Conservation (phyloP, 1,140 invertebrate species). For the Stenopsyche tienmushanensis region DNA sequence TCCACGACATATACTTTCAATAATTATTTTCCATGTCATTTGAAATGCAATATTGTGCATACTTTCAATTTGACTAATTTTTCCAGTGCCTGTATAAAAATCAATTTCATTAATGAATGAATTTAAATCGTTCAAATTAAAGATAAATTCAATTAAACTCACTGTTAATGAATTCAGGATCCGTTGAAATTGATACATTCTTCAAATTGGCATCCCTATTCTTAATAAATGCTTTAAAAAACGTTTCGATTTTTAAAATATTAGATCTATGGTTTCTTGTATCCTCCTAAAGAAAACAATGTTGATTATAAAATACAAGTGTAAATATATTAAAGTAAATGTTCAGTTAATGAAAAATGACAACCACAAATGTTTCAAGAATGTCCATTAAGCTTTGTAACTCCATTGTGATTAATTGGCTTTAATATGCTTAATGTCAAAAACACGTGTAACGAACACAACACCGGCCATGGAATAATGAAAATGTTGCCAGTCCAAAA, state of each 20-base stretch:
- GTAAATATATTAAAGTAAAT: too few species aligned
- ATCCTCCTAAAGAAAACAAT: background rate
- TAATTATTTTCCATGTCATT: constrained; percentile 56
- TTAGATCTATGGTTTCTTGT: constrained; percentile 18
- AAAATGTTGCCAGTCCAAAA: too few species aligned
- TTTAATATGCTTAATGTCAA: background rate
- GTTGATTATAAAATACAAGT: background rate
- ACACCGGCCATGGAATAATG: background rate
- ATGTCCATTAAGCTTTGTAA: background rate
- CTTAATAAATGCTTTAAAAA: too few species aligned
- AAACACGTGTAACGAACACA: background rate
- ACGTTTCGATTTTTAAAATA: constrained; percentile 7
- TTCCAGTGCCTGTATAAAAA: too few species aligned
- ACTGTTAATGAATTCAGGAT: too few species aligned
- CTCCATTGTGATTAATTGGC: background rate
- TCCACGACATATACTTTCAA: constrained; percentile 56
- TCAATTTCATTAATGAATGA: too few species aligned
- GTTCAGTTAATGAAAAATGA: too few species aligned
- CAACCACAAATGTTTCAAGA: background rate
- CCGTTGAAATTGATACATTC: too few species aligned
- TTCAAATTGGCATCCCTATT: too few species aligned
- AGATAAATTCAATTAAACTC: too few species aligned
- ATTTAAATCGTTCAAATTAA: too few species aligned
- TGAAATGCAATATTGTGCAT: constrained; percentile 62
- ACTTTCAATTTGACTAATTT: too few species aligned